A percentile compares a stretch with the other conserved stretches of the same genome.
These are phyloP conservation scores for Ageneiosus marmoratus DNA, from an alignment of 2,113 vertebrate species.

Conservation along the genomic window DNA sequence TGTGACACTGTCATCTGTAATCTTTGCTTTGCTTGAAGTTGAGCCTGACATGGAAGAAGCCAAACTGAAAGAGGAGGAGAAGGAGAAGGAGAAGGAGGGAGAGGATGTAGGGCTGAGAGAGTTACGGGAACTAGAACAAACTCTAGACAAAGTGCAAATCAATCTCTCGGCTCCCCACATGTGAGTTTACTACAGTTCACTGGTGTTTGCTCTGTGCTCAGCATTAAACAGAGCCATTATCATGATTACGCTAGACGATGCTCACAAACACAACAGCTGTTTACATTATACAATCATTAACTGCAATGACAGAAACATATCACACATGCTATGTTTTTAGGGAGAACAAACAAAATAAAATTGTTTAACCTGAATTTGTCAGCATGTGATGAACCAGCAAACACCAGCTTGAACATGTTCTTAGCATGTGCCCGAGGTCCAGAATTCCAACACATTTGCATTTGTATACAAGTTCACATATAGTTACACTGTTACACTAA, in stretches of 20 bases:
- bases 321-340: not conserved
- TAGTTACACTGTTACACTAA: not conserved
- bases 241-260: conserved; percentile 19
- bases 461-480: not conserved
- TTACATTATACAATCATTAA: conserved; percentile 48
- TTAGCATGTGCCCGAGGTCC: not conserved
- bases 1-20: not conserved
- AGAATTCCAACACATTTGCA: not conserved
- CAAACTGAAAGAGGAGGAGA: conserved; percentile 9
- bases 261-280: conserved; percentile 27
- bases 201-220: conserved; percentile 33
- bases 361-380: not conserved
- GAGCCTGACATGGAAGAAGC: conserved; percentile 36
- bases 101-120: conserved; percentile 18
- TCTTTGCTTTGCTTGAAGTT: not conserved
- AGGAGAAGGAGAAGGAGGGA: conserved; percentile 6
- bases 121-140: conserved; percentile 44
- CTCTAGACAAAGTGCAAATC: conserved; percentile 36
- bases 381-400: not conserved
- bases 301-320: conserved; percentile 5
- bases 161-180: not conserved
- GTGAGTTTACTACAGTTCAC: conserved; percentile 58
- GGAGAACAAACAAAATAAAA: not conserved
- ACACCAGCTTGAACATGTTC: not conserved
- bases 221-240: conserved; percentile 25